Percentiles rank a stretch among this genome's conserved stretches.
These are phyloP conservation scores for Poeciliopsis retropinna DNA, from an alignment of 2,113 vertebrate species.

Conservation along the genomic window DNA sequence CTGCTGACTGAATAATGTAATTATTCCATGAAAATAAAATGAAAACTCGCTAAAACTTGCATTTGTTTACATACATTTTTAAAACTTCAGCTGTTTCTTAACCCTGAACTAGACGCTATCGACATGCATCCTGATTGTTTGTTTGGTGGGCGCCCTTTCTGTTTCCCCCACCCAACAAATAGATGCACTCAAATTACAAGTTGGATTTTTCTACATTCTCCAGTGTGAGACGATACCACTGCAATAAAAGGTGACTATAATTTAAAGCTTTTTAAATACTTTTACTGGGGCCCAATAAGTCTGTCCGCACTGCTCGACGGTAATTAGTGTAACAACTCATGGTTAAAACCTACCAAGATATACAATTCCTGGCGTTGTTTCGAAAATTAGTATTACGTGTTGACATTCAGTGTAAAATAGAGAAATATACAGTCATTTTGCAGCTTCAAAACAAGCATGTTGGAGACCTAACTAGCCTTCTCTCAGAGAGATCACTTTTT, in stretches of 20 bases:
- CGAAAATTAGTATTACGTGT: conserved; percentile 80
- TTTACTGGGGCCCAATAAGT: background rate
- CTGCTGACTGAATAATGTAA: no score
- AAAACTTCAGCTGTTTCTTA: no score
- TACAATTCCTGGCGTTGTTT: conserved; percentile 86
- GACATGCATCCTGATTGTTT: no score
- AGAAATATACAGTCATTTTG: conserved; percentile 84
- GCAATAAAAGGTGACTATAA: background rate
- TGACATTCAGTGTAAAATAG: conserved; percentile 82
- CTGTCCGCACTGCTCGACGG: background rate
- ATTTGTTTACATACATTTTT: no score
- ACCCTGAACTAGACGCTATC: no score
- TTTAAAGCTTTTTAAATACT: conserved; percentile 1
- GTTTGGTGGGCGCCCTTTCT: no score
- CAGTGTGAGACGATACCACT: background rate
- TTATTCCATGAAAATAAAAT: no score
- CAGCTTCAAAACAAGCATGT: conserved; percentile 73
- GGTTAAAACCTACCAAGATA: conserved; percentile 90
- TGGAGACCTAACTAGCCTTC: conserved; percentile 49
- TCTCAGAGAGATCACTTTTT: conserved; percentile 66
- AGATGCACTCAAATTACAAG: no score
- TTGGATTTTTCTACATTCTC: background rate
- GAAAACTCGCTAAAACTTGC: no score
- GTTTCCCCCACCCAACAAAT: no score
- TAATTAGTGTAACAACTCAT: conserved; percentile 80